Conservation (phyloP, 2,888 invertebrate genomes). For the Andrena bicolor region DNA sequence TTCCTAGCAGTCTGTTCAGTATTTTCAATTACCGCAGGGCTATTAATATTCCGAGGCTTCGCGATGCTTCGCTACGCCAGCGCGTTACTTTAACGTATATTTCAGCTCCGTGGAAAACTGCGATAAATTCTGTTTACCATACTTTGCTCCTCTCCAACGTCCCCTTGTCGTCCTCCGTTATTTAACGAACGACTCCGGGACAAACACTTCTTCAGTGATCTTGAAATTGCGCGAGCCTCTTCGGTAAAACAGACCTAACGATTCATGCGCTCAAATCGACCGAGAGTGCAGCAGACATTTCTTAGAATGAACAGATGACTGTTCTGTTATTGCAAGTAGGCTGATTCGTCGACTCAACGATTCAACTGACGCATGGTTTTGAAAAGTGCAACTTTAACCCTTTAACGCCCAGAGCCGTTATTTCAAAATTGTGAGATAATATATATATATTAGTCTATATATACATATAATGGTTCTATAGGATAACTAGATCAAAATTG, state of each 20-base stretch:
- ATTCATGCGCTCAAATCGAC: neutral
- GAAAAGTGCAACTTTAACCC: too few relatives aligned
- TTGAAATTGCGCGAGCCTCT: neutral
- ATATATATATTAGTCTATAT: too few relatives aligned
- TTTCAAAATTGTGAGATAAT: too few relatives aligned
- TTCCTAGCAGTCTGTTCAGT: too few relatives aligned
- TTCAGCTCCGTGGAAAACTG: neutral
- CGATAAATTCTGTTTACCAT: conserved; percentile 3
- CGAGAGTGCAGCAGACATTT: neutral
- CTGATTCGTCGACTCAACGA: too few relatives aligned
- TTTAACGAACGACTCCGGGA: neutral
- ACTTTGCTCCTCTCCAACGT: neutral
- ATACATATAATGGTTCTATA: too few relatives aligned
- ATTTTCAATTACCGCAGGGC: too few relatives aligned
- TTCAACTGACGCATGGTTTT: too few relatives aligned
- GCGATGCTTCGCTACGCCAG: neutral
- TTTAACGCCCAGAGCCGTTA: too few relatives aligned
- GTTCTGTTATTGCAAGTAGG: too few relatives aligned
- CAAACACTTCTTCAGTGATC: neutral
- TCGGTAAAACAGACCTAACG: neutral
- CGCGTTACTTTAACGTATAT: neutral
- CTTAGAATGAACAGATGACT: neutral
- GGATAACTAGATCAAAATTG: too few relatives aligned
- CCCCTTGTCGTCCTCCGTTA: neutral
- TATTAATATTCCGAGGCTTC: neutral